Evolutionary conservation across 2,797 vertebrate species (phyloP), one percentile per base, ranked within the genome.

Genomic region (Bothrops alternatus): DNA sequence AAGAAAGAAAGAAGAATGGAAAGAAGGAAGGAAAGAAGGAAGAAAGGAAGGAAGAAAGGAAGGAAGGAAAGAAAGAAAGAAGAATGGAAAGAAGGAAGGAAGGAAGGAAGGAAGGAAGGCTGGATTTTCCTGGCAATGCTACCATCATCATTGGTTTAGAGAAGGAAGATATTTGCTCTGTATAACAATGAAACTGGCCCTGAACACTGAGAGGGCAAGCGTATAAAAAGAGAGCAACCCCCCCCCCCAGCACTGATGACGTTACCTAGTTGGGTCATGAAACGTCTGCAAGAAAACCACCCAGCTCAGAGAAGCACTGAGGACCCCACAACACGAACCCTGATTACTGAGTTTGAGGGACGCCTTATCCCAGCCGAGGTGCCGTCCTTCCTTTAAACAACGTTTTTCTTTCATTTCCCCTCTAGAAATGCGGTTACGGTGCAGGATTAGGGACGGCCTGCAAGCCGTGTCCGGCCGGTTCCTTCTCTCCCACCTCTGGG

Each of bases 401-500:
- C 0, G 3, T 42, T 82, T 1, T 4, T 37, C 0, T 89, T 10
- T 90, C 56, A 82, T 94, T 4, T 95, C 0, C 0, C 1, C 0
- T 0, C 8, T 92, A 99, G 99, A 95, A 91, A 1, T 98, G 98
- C 86, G 97, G 95, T 87, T 95, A 96, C 4, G 96, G 95, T 5
- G 95, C 87, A 50, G 95, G 96, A 3, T 96, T 96, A 42, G 97
- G 94, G 28, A 96, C 97, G 42, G 89, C 23, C 1, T 99, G 99
- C 95, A 97, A 93, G 91, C 25, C 69, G 3, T 99, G 99, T 90
- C 96, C 97, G 0, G 90, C 94, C 0, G 98, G 98, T 58, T 98
- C 97, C 94, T 99, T 99, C 96, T 99, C 99, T 1, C 96, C 97
- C 8, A 42, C 95, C 0, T 87, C 93, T 0, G 97, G 97, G 93